Evolutionary conservation across 2,888 invertebrate species (phyloP).

Genomic region (Opisthograptis luteolata): DNA sequence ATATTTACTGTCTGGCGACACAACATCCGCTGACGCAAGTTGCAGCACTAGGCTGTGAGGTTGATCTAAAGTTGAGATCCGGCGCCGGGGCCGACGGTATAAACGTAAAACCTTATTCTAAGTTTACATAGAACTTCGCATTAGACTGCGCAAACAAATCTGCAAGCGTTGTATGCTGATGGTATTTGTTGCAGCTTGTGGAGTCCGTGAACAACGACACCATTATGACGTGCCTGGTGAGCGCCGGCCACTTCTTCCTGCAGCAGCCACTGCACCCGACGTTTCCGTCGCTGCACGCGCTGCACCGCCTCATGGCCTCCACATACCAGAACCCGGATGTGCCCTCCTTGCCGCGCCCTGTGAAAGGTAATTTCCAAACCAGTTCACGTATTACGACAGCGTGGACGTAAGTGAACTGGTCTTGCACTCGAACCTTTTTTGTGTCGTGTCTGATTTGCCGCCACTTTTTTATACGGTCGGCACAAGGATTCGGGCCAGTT

Average conservation of each 20-base stretch:
- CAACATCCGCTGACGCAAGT: too few species aligned
- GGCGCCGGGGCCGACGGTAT: neutral
- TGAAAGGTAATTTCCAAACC: constrained; percentile 85
- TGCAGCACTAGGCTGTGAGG: too few species aligned
- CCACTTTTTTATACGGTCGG: constrained; percentile 15
- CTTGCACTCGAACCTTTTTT: constrained; percentile 33
- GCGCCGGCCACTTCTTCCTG: constrained; percentile 95
- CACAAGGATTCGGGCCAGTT: constrained; percentile 14
- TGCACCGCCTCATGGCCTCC: constrained; percentile 92
- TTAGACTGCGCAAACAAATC: constrained; percentile 1
- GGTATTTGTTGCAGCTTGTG: constrained; percentile 88
- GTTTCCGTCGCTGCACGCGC: constrained; percentile 91
- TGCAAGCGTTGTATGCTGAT: constrained; percentile 51
- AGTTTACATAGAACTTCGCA: too few species aligned
- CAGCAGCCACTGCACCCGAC: constrained; percentile 98
- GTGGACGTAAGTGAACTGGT: constrained; percentile 31
- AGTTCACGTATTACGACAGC: constrained; percentile 33
- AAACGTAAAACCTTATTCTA: too few species aligned
- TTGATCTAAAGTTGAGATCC: too few species aligned
- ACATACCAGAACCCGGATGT: constrained; percentile 92
- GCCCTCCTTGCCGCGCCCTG: constrained; percentile 91
- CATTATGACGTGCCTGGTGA: constrained; percentile 93
- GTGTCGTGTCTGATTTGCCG: constrained; percentile 11
- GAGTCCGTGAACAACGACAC: constrained; percentile 97
- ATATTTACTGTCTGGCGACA: too few species aligned